Base-by-base conservation (phyloP, 2,888 invertebrate genomes). In the Stenurella melanura region DNA sequence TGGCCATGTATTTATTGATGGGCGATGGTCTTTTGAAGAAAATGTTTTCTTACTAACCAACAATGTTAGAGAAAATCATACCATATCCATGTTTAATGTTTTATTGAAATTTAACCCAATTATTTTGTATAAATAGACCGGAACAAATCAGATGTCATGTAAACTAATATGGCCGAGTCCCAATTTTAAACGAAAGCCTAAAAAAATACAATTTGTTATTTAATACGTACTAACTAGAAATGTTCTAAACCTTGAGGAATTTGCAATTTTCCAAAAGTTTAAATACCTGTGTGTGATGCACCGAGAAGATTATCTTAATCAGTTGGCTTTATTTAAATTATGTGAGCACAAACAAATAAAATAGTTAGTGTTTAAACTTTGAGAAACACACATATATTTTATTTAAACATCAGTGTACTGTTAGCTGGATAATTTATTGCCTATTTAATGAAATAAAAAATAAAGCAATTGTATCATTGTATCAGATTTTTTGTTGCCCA, bases 391-490 rank as follows among this genome's bases (percentile, higher is more conserved):
- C 74, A 67, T 54, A 26, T 64, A 74, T 74, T 74, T 74, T 54
- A 66, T 74, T 74, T 67, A 74, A 54, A 50, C 30, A 68, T 61
- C 42, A 60, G 26, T 21, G 60, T 74, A 67, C 67, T 74, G 74
- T 68, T 58, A 79, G 63, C 71, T 50, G n/a, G 38, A 30, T 71
- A 74, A 79, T 77, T 76, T 77, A 79, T 77, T 66, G 74, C 64
- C 26, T 42, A 54, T 74, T 77, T 79, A 77, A 79, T 77, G 71
- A 72, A 71, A 64, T 77, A 76, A 79, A 79, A 77, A 75, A 77
- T 79, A 75, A 74, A 68, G 69, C 58, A 77, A 77, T 79, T 73
- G 69, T 79, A 79, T 77, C 77, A 75, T 73, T 77, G 70, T 73
- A 73, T 75, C 73, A 70, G 71, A 72, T 79, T 76, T 76, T 75